phyloP scores from a whole-genome alignment of 2,888 invertebrate species.

The Bombylius major region DNA sequence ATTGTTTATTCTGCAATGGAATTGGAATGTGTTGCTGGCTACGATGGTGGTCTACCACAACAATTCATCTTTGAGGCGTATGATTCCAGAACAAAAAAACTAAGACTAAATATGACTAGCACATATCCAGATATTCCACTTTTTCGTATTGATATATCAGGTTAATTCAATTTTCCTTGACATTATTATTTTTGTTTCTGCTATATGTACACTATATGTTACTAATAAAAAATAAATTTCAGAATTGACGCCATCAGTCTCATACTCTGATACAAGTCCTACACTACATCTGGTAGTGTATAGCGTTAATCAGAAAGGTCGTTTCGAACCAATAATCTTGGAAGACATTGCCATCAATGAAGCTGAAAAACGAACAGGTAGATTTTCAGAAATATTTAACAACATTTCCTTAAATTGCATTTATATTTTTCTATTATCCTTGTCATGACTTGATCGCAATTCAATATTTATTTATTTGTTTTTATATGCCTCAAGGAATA shows the following conservation, averaged over 20 bases:
- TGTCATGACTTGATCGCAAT: too few relatives aligned
- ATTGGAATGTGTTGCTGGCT: conserved; percentile 75
- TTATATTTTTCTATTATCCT: too few relatives aligned
- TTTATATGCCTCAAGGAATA: too few relatives aligned
- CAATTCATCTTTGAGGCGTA: conserved; percentile 72
- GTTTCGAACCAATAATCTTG: conserved; percentile 65
- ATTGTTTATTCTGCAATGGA: conserved; percentile 45
- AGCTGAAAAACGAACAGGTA: conserved; percentile 74
- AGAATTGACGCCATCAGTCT: conserved; percentile 36
- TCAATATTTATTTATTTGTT: too few relatives aligned
- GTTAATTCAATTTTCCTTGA: conserved; percentile 16
- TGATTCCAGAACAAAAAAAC: conserved; percentile 56
- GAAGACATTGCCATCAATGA: conserved; percentile 81
- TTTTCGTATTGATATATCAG: conserved; percentile 43
- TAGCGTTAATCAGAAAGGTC: conserved; percentile 74
- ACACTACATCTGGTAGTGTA: conserved; percentile 67
- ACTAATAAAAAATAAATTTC: neutral
- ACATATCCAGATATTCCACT: conserved; percentile 44
- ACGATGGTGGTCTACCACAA: conserved; percentile 81
- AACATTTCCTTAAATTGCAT: too few relatives aligned
- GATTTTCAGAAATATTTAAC: too few relatives aligned
- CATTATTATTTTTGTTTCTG: too few relatives aligned
- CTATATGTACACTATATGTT: neutral
- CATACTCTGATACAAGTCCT: conserved; percentile 39
- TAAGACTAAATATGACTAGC: conserved; percentile 57